Base-by-base conservation (phyloP, 1,140 invertebrate genomes). In the Acromyrmex echinatior region DNA sequence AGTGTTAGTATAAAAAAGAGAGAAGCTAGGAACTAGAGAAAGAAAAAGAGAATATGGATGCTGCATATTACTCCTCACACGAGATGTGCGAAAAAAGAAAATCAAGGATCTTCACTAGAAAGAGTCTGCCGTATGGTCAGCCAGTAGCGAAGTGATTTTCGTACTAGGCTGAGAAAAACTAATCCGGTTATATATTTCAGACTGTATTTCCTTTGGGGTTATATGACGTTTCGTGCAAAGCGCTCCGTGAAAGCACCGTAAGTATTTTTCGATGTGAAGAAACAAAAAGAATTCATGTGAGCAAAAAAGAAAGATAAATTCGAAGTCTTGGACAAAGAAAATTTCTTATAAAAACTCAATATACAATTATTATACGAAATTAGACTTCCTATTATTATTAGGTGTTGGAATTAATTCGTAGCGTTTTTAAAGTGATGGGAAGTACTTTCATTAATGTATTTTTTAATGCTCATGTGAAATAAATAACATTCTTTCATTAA, bases 181-280 rank as follows among this genome's bases (percentile, higher is more conserved):
- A 84, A 76, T 84, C 70, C 70, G 70, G 39, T 84, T 84, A 84
- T 84, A 84, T 84, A 84, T 76, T 76, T 76, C 56, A 74, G 56
- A 49, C 25, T 4, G 56, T 76, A 76, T 84, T 76, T 74, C 45
- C 56, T 31, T 31, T 25, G 51, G 18, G 21, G 35, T 62, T 39
- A n/a, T 14, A 58, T 21, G 21, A 2, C n/a, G 31, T 6, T 51
- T 68, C 45, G 51, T 39, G 21, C 70, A 84, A 62, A 25, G 4
- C n/a, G 56, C 12, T 62, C 12, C 51, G 39, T 74, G 31, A 81
- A 73, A 81, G 31, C 25, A 39, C 25, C 25, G 7, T 84, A 74
- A 82, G 80, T 76, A 84, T 76, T 76, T 82, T 74, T 74, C 56
- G 25, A 82, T 74, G 80, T 74, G 68, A 82, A 25, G 18, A 45